These are phyloP conservation scores for Euthynnus affinis DNA, from an alignment of 2,797 vertebrate species.

Conservation along the genomic window DNA sequence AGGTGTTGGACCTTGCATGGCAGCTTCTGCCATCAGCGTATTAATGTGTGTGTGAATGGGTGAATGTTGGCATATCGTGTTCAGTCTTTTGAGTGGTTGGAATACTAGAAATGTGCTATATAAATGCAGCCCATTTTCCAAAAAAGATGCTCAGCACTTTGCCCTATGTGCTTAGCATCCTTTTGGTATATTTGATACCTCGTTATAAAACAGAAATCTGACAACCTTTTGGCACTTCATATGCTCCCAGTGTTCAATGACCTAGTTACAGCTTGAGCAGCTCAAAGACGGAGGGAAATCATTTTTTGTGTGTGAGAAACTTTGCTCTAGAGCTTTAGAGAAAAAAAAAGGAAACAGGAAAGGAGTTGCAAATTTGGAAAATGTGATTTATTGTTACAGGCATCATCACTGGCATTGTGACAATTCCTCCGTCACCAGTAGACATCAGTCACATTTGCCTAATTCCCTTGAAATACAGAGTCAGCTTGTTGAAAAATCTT, in stretches of 20 bases:
- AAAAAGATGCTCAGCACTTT: too few species aligned
- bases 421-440: neutral
- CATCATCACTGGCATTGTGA: neutral
- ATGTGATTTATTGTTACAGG: neutral
- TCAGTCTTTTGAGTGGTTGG: too few species aligned
- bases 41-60: too few species aligned
- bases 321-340: neutral
- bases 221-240: slow-evolving; percentile 19
- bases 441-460: neutral
- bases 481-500: neutral
- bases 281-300: neutral
- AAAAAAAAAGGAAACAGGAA: neutral
- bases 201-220: neutral
- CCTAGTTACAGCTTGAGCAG: slow-evolving; percentile 32
- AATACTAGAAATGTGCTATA: too few species aligned
- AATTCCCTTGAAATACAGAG: neutral
- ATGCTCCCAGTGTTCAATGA: slow-evolving; percentile 13
- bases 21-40: too few species aligned
- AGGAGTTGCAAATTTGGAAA: neutral
- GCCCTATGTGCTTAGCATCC: neutral
- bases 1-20: too few species aligned
- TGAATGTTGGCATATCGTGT: too few species aligned
- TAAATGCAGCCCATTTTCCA: too few species aligned
- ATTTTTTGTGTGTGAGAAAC: neutral
- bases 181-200: neutral